A percentile compares a stretch with the other conserved stretches of the same genome.
Conservation (phyloP, 2,888 invertebrate genomes). For the Bibio marci region DNA sequence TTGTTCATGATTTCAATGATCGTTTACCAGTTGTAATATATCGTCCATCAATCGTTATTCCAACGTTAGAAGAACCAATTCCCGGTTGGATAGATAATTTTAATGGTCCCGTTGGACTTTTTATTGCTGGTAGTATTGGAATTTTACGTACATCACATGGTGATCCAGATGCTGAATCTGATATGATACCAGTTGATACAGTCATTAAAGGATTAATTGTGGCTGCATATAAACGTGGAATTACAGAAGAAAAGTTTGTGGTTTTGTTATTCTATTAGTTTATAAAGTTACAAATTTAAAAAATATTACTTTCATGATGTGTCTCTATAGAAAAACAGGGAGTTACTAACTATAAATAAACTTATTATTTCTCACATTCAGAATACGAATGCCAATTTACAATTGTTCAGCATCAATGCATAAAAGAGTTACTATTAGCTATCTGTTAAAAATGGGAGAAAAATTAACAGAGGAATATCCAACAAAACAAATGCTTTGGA, state of each 20-base stretch:
- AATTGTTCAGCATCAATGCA: slow-evolving; percentile 62
- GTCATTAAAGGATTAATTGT: slow-evolving; percentile 54
- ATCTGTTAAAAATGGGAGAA: slow-evolving; percentile 40
- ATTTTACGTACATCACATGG: slow-evolving; percentile 51
- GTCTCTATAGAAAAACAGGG: no score
- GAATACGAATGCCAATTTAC: slow-evolving; percentile 44
- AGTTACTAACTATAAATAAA: no score
- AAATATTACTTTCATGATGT: no score
- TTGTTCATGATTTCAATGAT: slow-evolving; percentile 48
- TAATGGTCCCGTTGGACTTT: slow-evolving; percentile 69
- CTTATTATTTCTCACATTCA: no score
- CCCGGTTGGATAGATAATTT: slow-evolving; percentile 83
- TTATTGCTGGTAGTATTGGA: slow-evolving; percentile 53
- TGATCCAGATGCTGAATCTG: slow-evolving; percentile 40
- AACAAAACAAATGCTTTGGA: slow-evolving; percentile 53
- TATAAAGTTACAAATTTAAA: no score
- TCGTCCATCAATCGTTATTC: slow-evolving; percentile 71
- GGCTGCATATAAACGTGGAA: slow-evolving; percentile 48
- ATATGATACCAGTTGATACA: slow-evolving; percentile 70
- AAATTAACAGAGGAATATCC: slow-evolving; percentile 38
- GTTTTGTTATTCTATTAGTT: no score
- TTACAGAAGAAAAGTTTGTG: no score
- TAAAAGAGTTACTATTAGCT: slow-evolving; percentile 46
- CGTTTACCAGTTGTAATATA: slow-evolving; percentile 59
- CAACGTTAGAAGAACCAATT: slow-evolving; percentile 43